Evolutionary conservation across 2,888 invertebrate species (phyloP), one percentile per base, ranked within the genome.

Genomic region (Nasonia oneida): DNA sequence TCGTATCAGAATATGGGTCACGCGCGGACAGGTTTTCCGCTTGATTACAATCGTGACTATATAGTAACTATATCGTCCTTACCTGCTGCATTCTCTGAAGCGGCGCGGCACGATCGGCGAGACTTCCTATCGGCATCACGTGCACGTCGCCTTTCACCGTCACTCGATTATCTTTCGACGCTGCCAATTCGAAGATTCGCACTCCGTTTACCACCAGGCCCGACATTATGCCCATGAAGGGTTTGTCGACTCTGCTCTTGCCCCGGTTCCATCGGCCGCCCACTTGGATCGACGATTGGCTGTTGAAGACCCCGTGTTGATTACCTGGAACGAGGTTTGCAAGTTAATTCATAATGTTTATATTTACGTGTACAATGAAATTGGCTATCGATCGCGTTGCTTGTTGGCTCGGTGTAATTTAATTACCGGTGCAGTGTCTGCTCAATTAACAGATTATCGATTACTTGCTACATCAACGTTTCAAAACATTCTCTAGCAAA

Each of bases 61-160:
- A 39, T 29, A 10, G n/a, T 3, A 64, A 37, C 1, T 42, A 29
- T n/a, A 29, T n/a, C 39, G 18, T 0, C 2, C 93, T 93, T 94
- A 97, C 97, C 96, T 97, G 97, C 94, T 97, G 97, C 97, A 97
- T 97, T 93, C 97, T 95, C 93, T 97, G 97, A 89, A 97, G 95
- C 23, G 95, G 95, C 90, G 97, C 96, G 90, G 95, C 95, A 89
- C 96, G 94, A 92, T 97, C 97, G 89, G 97, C 94, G 88, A 97
- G 96, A 87, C 96, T 95, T 89, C 96, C 96, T 3, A 91, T 90
- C 18, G 93, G 93, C 89, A 97, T 95, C 87, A 97, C 94, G 90
- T 97, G 95, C 23, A 98, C 98, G 93, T 98, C 98, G 23, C 98
- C 98, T 86, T 97, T 94, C 29, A 96, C 95, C 0, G 96, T 95